Conservation (phyloP, 2,797 vertebrate species). For the Sebastiscus tertius region DNA sequence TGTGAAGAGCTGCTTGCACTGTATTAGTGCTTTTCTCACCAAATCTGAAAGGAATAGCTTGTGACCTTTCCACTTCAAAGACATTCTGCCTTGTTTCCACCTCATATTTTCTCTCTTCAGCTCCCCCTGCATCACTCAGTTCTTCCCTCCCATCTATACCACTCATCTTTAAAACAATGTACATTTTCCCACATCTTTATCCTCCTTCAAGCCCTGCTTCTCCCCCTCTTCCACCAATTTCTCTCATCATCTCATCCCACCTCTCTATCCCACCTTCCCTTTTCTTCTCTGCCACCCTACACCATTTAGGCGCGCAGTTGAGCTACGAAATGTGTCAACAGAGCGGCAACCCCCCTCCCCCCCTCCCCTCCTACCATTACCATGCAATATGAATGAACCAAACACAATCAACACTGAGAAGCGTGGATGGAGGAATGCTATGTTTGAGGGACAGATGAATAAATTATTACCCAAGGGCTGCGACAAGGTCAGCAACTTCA, state of each 20-base stretch:
- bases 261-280: neutral
- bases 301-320: slow-evolving; percentile 3
- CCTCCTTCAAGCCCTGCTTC: neutral
- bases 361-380: neutral
- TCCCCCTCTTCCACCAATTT: neutral
- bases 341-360: neutral
- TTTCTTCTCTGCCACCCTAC: neutral
- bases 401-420: slow-evolving; percentile 45
- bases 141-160: neutral
- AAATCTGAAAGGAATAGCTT: slow-evolving; percentile 4
- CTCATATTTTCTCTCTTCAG: neutral
- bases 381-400: slow-evolving; percentile 68
- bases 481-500: slow-evolving; percentile 34
- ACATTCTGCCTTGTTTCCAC: slow-evolving; percentile 29
- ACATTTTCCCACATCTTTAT: slow-evolving; percentile 5
- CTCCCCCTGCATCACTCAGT: neutral
- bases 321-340: slow-evolving; percentile 29
- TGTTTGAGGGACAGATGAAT: slow-evolving; percentile 53
- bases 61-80: slow-evolving; percentile 62
- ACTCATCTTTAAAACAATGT: slow-evolving; percentile 28
- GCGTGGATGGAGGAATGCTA: slow-evolving; percentile 24
- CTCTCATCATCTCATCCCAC: neutral
- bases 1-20: slow-evolving; percentile 8
- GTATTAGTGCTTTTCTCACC: neutral
- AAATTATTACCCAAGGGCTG: slow-evolving; percentile 50